A percentile compares a stretch with the other conserved stretches of the same genome.
Evolutionary conservation across 2,888 invertebrate genomes (phyloP).

Genomic region (Rugalucina vietnamica): DNA sequence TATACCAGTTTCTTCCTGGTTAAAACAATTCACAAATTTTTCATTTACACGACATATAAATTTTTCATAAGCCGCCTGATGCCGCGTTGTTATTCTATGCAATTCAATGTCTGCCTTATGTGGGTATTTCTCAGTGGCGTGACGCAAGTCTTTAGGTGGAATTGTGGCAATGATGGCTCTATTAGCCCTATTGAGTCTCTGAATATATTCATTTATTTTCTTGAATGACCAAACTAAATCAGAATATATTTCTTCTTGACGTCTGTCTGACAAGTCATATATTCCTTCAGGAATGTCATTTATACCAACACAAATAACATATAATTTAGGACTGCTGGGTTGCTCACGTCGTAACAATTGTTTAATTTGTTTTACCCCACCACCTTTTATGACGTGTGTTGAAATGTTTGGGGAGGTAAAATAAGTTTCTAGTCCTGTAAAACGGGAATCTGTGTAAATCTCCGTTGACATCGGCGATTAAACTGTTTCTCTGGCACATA

Average conservation of each 20-base stretch:
- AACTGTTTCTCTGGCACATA: background rate
- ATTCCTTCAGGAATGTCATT: slow-evolving; percentile 2
- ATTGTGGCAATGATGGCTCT: background rate
- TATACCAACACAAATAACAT: background rate
- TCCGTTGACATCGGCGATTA: background rate
- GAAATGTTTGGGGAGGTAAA: background rate
- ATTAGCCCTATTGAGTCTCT: background rate
- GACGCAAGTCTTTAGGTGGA: background rate
- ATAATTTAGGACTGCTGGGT: background rate
- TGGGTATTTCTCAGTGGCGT: background rate
- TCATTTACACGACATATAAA: background rate
- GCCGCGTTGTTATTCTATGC: background rate
- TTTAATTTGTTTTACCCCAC: background rate
- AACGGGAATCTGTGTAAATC: background rate
- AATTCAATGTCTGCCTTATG: background rate
- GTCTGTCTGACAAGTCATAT: background rate
- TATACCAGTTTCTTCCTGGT: background rate
- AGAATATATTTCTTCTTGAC: background rate
- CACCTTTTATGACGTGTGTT: background rate
- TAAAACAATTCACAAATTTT: background rate
- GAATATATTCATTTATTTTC: background rate
- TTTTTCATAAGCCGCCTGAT: background rate
- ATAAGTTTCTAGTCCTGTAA: background rate
- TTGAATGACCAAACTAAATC: background rate
- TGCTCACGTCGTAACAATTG: background rate